These are phyloP conservation scores for Motacilla alba DNA, from an alignment of 2,113 vertebrate genomes.

Conservation along the genomic window DNA sequence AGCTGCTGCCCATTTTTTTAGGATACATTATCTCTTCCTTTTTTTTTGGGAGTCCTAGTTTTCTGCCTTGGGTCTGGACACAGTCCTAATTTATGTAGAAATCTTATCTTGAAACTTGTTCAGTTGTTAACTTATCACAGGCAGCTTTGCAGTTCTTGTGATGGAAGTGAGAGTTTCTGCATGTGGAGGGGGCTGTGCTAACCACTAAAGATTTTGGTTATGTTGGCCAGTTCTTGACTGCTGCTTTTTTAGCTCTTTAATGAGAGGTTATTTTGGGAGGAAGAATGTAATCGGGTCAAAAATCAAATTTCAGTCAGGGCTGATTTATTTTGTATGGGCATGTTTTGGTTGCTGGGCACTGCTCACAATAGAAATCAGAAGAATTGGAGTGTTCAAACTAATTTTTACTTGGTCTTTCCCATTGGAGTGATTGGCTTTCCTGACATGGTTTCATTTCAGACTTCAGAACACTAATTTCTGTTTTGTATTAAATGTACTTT, in stretches of 20 bases:
- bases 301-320: neutral
- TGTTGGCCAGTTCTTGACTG: neutral
- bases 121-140: neutral
- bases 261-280: neutral
- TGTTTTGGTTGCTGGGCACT: neutral
- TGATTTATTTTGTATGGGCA: neutral
- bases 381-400: neutral
- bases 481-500: neutral
- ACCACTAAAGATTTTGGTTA: neutral
- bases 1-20: neutral
- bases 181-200: neutral
- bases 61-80: neutral
- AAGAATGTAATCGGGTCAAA: neutral
- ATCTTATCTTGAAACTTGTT: neutral
- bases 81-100: slow-evolving; percentile 8
- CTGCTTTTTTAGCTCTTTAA: neutral
- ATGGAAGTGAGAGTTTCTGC: neutral
- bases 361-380: neutral
- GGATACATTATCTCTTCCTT: neutral
- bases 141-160: neutral
- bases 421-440: neutral
- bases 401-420: neutral
- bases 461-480: neutral
- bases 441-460: neutral
- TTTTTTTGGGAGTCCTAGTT: neutral